phyloP scores from a whole-genome alignment of 2,113 vertebrate genomes.

The Pelecanus crispus region DNA sequence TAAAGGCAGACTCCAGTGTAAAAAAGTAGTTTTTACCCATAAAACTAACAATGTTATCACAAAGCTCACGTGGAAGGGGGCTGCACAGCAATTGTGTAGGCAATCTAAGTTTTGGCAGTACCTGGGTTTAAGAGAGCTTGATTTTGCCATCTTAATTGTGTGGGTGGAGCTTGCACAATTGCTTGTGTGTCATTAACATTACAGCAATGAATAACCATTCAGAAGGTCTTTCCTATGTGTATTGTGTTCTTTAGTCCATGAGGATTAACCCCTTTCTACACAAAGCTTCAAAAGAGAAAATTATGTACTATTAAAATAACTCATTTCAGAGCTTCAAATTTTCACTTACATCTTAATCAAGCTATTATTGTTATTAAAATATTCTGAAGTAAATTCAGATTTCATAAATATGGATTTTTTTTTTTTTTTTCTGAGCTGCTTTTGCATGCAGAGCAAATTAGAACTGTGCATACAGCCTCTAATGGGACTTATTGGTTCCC shows the following conservation, averaged over 20 bases:
- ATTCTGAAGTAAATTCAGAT: conserved; percentile 30
- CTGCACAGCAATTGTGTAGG: neutral
- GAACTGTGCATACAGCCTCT: neutral
- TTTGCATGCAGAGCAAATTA: neutral
- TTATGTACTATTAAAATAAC: conserved; percentile 12
- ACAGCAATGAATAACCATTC: conserved; percentile 1
- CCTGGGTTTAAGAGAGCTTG: neutral
- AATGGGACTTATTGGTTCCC: neutral
- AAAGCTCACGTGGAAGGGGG: neutral
- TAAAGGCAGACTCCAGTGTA: accelerated
- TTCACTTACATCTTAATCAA: conserved; percentile 48
- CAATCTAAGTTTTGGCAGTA: neutral
- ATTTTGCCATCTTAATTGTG: neutral
- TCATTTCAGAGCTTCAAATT: conserved; percentile 3
- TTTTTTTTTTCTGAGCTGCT: neutral
- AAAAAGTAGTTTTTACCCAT: neutral
- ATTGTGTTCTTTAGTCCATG: neutral
- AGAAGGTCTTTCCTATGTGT: neutral
- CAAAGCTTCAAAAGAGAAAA: conserved; percentile 44
- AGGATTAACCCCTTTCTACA: conserved; percentile 10
- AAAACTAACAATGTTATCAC: neutral
- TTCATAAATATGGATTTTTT: conserved; percentile 19
- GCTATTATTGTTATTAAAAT: conserved; percentile 55
- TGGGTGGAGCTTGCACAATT: neutral
- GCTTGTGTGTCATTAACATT: neutral